Evolutionary conservation across 2,888 invertebrate species (phyloP).

Genomic region (Brachyptera putata): DNA sequence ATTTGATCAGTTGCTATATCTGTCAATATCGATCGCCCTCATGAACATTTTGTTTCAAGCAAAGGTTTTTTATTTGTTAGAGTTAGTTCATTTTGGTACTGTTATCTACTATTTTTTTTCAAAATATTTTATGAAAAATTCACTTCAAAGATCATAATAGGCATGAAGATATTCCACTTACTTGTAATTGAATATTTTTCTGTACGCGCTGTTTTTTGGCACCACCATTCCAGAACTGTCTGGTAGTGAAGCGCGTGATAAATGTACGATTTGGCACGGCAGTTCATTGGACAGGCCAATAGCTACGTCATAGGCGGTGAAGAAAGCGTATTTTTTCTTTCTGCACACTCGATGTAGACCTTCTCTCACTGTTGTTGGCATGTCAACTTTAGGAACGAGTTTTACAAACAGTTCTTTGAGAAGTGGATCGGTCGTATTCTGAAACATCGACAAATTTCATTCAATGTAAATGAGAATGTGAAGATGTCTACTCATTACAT

Average conservation of each 20-base stretch:
- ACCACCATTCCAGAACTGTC: constrained; percentile 6
- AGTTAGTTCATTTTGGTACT: no score
- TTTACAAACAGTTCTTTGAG: background rate
- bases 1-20: no score
- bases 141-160: no score
- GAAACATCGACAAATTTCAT: background rate
- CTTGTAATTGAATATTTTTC: constrained; percentile 7
- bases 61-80: no score
- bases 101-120: no score
- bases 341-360: background rate
- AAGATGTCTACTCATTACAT: no score
- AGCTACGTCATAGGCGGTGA: background rate
- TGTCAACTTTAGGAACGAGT: background rate
- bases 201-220: constrained; percentile 7
- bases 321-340: constrained; percentile 5
- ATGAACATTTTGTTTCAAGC: no score
- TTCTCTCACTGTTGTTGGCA: background rate
- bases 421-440: background rate
- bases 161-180: no score
- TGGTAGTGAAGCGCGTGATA: constrained; percentile 2
- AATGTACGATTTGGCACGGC: background rate
- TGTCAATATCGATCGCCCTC: no score
- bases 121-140: no score
- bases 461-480: no score
- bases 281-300: background rate